Percentiles rank a stretch among this genome's conserved stretches.
These are phyloP conservation scores for Jaculus jaculus DNA, from an alignment of 2,113 vertebrate genomes.

Conservation along the genomic window DNA sequence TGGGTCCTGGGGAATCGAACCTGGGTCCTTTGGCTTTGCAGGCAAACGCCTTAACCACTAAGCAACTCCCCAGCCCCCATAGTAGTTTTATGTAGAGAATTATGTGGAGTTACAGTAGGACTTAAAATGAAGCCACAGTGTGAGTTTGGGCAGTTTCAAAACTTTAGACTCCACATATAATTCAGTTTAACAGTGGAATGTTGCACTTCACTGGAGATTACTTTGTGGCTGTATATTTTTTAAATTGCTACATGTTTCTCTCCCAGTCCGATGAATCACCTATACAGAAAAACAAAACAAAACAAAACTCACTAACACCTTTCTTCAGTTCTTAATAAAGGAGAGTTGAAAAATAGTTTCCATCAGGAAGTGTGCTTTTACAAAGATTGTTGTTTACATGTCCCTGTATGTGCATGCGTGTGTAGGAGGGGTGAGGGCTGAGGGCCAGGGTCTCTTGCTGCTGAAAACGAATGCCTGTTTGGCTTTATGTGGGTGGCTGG, in stretches of 20 bases:
- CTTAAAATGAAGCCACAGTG: not conserved
- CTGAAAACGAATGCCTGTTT: too few relatives aligned
- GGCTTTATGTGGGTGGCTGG: too few relatives aligned
- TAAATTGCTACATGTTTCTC: not conserved
- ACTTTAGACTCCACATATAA: not conserved
- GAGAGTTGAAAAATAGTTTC: not conserved
- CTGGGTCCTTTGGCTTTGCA: too few relatives aligned
- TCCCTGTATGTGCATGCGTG: too few relatives aligned
- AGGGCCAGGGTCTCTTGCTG: too few relatives aligned
- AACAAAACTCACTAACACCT: constrained; percentile 8
- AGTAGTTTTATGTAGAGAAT: not conserved
- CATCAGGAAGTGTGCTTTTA: not conserved
- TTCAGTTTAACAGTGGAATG: not conserved
- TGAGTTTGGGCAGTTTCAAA: not conserved
- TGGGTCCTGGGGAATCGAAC: too few relatives aligned
- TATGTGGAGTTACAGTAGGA: not conserved
- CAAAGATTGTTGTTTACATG: too few relatives aligned
- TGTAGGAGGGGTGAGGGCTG: too few relatives aligned
- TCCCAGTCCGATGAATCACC: not conserved
- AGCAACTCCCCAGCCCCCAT: too few relatives aligned
- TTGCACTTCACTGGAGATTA: constrained; percentile 43
- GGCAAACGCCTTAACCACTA: too few relatives aligned
- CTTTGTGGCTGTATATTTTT: constrained; percentile 27
- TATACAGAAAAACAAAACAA: constrained; percentile 26
- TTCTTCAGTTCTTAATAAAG: not conserved